Conservation (phyloP, 2,113 vertebrate genomes). For the Balaeniceps rex region DNA sequence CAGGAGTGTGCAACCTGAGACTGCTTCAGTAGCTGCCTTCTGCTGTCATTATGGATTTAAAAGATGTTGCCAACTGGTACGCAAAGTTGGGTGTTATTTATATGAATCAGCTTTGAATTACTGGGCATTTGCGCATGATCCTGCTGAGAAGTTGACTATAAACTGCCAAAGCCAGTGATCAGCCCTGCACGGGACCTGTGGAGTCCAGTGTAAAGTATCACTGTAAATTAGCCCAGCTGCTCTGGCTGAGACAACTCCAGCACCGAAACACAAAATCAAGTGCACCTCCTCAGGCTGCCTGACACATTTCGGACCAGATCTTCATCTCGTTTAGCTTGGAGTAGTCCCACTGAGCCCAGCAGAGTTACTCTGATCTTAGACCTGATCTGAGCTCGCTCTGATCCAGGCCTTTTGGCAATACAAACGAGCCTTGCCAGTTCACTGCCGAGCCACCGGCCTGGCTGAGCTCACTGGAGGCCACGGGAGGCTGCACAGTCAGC, state of each 20-base stretch:
- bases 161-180: slow-evolving; percentile 17
- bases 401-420: not conserved
- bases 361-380: not conserved
- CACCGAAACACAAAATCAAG: not conserved
- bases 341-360: not conserved
- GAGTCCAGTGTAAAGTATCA: not conserved
- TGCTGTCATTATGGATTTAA: not conserved
- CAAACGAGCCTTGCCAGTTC: not conserved
- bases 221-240: not conserved
- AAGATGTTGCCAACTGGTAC: not conserved
- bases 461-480: not conserved
- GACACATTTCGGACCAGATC: not conserved
- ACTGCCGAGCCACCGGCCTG: not conserved
- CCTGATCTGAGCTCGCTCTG: not conserved
- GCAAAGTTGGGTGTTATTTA: not conserved
- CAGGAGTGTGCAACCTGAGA: slow-evolving; percentile 22
- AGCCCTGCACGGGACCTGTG: not conserved
- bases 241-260: not conserved
- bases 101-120: not conserved
- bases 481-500: not conserved
- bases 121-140: not conserved
- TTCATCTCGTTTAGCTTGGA: not conserved
- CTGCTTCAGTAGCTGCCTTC: slow-evolving; percentile 15
- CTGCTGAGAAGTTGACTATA: not conserved
- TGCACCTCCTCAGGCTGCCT: not conserved